Base-by-base conservation (phyloP, 2,113 vertebrate genomes). In the Pyrgilauda ruficollis region DNA sequence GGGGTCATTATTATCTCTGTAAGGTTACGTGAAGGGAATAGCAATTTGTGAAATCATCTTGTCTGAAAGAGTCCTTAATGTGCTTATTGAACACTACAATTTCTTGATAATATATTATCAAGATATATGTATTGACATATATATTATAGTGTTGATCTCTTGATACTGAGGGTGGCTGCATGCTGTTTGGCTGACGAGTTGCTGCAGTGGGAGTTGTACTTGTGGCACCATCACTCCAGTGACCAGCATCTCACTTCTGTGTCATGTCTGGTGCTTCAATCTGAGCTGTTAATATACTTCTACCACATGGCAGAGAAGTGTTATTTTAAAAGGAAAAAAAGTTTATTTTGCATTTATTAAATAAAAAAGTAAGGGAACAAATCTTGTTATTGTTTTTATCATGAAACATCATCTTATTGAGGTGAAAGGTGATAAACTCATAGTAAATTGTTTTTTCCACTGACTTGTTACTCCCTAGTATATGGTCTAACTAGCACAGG, bases 251-350 rank as follows among this genome's bases (percentile, higher is more conserved):
- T 96, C 87, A 47, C 47, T 85, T 92, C 58, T 81, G 39, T 75
- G 43, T 70, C 39, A 31, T 7, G 7, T 82, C 27, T 85, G 68
- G 55, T 67, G 49, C 41, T 95, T 97, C 92, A 90, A 21, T 94
- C 28, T 87, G 33, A 90, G 28, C 78, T 92, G 87, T 91, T 96
- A 89, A 93, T 96, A 79, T 89, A 77, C 93, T 96, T 94, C 79
- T 93, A 56, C 80, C 80, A 52, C 12, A 6, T 35, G 43, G 35
- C 49, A 78, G 72, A 37, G 30, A 50, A 89, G 23, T 50, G 22
- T 67, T 2, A 4, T 77, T 74, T n/a, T 9, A 47, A 31, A 30
- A 23, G 28, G 28, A 44, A 1, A 70, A 68, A 73, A 37, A 1
- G 9, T 14, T 1, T 89, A 30, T 68, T 91, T 82, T 64, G 9